Base-by-base conservation (phyloP, 23 tunicate genomes). In the Corella eumyota region DNA sequence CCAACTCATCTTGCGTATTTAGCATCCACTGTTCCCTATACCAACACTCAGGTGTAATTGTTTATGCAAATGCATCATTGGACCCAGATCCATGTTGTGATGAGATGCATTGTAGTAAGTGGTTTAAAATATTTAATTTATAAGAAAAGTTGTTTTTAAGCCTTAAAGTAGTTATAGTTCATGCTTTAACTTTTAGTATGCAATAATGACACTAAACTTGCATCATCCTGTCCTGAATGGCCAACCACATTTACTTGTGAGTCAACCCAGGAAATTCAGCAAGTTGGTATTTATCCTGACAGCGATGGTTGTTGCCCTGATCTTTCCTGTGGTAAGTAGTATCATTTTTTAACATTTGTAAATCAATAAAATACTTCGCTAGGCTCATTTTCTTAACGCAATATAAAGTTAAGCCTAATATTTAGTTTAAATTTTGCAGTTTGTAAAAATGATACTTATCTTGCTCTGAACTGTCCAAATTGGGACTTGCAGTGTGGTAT, bases 1-100 rank as follows among this genome's bases (percentile, higher is more conserved):
- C n/a, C 28, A 36, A 27, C 55, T 38, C 20, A 30, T 34, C 55
- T 1, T 63, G 68, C 26, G 7, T 30, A 7, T 63, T 63, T 32
- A 20, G 34, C 13, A 40, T 34, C 15, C 26, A 52, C 34, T 63
- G 68, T 45, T 54, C 68, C 13, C 4, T 30, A 6, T 63, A 63
- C 68, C 22, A 63, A 63, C 40, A 22, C 5, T 40, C 68, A 1
- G 25, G 22, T 13, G 20, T n/a, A 19, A 20, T 5, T 25, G 38
- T 27, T 4, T 63, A 63, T 26, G 32, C 30, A 22, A 36, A 63
- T 23, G 19, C 54, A 2, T 33, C 6, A 2, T 30, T 25, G 3
- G 68, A 63, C n/a, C 68, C 68, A 2, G 54, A 63, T 25, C 68
- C 68, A 2, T 63, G 68, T 32, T 63, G 68, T 24, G 68, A 63